Evolutionary conservation across 1,140 invertebrate species (phyloP), one percentile per base, ranked within the genome.

Genomic region (Marisa cornuarietis): DNA sequence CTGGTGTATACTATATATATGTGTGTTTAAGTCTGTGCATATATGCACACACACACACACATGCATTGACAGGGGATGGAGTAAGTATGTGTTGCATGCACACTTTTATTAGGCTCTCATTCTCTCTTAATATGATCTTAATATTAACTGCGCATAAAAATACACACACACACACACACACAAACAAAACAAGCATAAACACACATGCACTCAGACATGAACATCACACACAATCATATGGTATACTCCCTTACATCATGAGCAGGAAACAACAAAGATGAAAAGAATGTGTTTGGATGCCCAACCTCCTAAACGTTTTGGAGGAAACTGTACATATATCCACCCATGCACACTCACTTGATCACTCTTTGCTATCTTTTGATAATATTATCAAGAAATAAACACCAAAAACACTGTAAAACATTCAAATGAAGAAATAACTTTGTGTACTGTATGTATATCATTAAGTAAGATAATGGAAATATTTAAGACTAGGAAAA

Each of bases 11-110:
- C n/a, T n/a, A n/a, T n/a, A n/a, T n/a, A n/a, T n/a, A n/a, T n/a
- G n/a, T 42, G 0, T 42, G 31, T 42, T 42, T 42, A 42, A 42
- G 6, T 76, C 79, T 54, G 75, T 79, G 71, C 54, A 79, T 62
- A 79, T 54, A 63, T 24, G 22, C 49, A 42, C n/a, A 75, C 72
- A 77, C 24, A 68, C 72, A 77, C 24, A 68, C 71, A 42, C 52
- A 3, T n/a, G 20, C 49, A 2, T 22, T n/a, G n/a, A 54, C 52
- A 58, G 18, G 31, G 69, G 82, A 62, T 49, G 2, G 13, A 42
- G 63, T 73, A 26, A 71, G 71, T 62, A 61, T 49, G 4, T 61
- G 18, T 0, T 49, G 58, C 51, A 65, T 71, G 61, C 10, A 71
- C 22, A 42, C 31, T 24, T 72, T 58, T 14, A 31, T 18, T 26